Evolutionary conservation across 1,140 invertebrate genomes (phyloP).

Genomic region (Hycleus phaleratus): DNA sequence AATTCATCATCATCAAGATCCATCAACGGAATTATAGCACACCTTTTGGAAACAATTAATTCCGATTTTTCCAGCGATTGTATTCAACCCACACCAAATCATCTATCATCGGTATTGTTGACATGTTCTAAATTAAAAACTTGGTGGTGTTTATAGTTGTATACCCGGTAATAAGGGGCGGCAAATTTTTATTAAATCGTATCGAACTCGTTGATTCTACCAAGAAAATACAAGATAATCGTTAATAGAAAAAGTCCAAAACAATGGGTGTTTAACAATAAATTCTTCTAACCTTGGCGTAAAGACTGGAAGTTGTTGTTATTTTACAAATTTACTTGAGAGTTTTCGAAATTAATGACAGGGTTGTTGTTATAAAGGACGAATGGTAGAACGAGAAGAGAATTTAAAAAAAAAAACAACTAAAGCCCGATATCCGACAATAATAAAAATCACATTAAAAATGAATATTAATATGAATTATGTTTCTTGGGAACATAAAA

Average conservation of each 20-base stretch:
- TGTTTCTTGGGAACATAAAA: slow-evolving; percentile 19
- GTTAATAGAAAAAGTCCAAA: too few relatives aligned
- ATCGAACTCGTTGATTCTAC: too few relatives aligned
- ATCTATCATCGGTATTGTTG: slow-evolving; percentile 41
- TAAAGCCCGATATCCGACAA: background rate
- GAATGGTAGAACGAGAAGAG: too few relatives aligned
- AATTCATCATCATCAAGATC: slow-evolving; percentile 27
- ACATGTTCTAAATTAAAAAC: slow-evolving; percentile 42
- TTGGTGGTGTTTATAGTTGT: slow-evolving; percentile 23
- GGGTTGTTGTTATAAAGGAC: too few relatives aligned
- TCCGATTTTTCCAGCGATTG: slow-evolving; percentile 36
- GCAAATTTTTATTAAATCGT: background rate
- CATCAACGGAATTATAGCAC: slow-evolving; percentile 32
- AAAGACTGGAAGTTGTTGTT: too few relatives aligned
- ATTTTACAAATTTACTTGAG: too few relatives aligned
- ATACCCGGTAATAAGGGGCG: background rate
- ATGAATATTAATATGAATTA: slow-evolving; percentile 19
- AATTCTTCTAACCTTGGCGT: too few relatives aligned
- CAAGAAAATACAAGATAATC: too few relatives aligned
- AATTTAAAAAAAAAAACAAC: too few relatives aligned
- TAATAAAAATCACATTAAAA: slow-evolving; percentile 18
- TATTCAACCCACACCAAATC: slow-evolving; percentile 36
- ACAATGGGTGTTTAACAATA: too few relatives aligned
- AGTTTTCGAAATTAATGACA: too few relatives aligned
- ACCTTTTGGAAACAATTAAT: slow-evolving; percentile 39